phyloP scores from a whole-genome alignment of 2,797 vertebrate genomes.

The Chromis chromis region DNA sequence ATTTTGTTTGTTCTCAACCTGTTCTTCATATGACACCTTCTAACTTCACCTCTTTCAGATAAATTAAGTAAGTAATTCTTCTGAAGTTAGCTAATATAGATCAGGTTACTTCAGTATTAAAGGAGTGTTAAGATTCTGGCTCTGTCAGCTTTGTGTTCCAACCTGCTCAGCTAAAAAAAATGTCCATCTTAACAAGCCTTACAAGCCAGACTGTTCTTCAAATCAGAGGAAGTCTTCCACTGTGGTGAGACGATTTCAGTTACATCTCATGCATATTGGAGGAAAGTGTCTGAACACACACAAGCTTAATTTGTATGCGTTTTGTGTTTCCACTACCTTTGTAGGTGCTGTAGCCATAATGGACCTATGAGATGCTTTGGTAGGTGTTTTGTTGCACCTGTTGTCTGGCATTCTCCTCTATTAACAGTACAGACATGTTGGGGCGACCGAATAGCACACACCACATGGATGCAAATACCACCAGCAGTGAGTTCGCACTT shows the following conservation, averaged over 20 bases:
- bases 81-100: not conserved
- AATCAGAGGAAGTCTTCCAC: not conserved
- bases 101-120: too few relatives aligned
- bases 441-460: too few relatives aligned
- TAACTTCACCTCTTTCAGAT: not conserved
- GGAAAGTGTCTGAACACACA: not conserved
- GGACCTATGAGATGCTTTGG: too few relatives aligned
- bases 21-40: slow-evolving; percentile 12
- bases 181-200: too few relatives aligned
- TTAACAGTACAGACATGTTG: too few relatives aligned
- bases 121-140: too few relatives aligned
- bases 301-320: not conserved
- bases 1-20: not conserved
- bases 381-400: too few relatives aligned
- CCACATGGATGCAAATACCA: too few relatives aligned
- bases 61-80: not conserved
- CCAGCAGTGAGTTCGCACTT: too few relatives aligned
- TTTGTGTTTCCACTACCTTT: not conserved
- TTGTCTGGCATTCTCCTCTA: too few relatives aligned
- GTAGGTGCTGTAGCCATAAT: not conserved
- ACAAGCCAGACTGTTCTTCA: too few relatives aligned
- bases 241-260: not conserved
- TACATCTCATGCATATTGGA: not conserved
- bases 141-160: too few relatives aligned
- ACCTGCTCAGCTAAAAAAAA: not conserved